Conservation (phyloP, 1,140 invertebrate species). For the Drosophila tristis region DNA sequence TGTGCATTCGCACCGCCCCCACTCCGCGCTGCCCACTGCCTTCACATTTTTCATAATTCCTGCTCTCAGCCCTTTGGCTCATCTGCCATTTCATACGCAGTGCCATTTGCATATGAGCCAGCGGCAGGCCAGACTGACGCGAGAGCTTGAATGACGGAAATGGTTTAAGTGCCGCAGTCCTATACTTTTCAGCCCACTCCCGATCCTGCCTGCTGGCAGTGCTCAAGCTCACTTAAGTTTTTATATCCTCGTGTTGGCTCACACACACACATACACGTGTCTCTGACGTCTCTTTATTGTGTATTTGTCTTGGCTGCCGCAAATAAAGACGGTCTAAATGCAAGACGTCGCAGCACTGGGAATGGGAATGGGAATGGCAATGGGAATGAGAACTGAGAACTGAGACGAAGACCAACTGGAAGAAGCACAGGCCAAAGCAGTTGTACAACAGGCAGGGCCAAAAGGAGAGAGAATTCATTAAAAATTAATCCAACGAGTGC, state of each 20-base stretch:
- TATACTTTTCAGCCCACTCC: neutral
- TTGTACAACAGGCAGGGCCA: constrained; percentile 3
- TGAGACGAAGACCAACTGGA: constrained; percentile 5
- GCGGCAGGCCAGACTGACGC: constrained; percentile 41
- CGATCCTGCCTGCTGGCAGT: constrained; percentile 1
- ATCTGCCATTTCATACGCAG: neutral
- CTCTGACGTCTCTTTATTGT: constrained; percentile 64
- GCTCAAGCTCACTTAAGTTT: constrained; percentile 70
- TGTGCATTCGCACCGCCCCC: constrained; percentile 26
- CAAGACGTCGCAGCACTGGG: constrained; percentile 53
- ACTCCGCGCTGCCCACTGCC: neutral
- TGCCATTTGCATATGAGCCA: constrained; percentile 60
- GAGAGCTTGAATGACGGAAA: constrained; percentile 50
- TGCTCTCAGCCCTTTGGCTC: constrained; percentile 1
- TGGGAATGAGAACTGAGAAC: neutral
- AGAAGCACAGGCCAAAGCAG: neutral
- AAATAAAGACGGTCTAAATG: constrained; percentile 74
- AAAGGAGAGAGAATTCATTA: constrained; percentile 69
- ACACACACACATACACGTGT: constrained; percentile 27
- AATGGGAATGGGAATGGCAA: neutral
- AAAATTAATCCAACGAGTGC: constrained; percentile 77
- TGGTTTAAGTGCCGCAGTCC: constrained; percentile 50
- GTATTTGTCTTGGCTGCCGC: constrained; percentile 74
- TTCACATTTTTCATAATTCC: constrained; percentile 59
- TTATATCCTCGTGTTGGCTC: constrained; percentile 49